Evolutionary conservation across 2,888 invertebrate genomes (phyloP), one percentile per base, ranked within the genome.

Genomic region (Hirtodrosophila histrioides): DNA sequence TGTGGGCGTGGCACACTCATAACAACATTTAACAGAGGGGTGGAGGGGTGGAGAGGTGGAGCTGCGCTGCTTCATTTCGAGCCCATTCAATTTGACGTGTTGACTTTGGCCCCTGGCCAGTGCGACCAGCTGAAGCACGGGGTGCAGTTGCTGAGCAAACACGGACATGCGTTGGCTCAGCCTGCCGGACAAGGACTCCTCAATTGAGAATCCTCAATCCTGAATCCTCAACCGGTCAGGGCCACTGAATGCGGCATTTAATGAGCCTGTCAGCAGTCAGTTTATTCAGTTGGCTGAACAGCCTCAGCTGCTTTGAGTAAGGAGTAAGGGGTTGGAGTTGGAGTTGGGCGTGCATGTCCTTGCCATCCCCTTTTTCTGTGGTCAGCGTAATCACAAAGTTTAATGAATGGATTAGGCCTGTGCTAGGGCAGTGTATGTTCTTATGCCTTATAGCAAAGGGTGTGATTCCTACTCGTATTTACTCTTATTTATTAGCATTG

Each of bases 341-440:
- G 35, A 36, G 44, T 36, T 12, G 46, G 40, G 51, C 41, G 60
- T 51, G 55, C 39, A 53, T 77, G 63, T 57, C 27, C 53, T 17
- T 37, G 36, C 23, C 54, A 29, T 24, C 45, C 62, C 61, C 54
- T 24, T 48, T 51, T 27, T 27, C 60, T 73, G 69, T 73, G 84
- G 88, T 88, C 88, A 84, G 86, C 62, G 75, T 86, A 88, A 86
- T 86, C 88, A 83, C 69, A 75, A 88, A 84, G 84, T 86, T 88
- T 88, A 84, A 84, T 88, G 84, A 84, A 84, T 68, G 72, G 88
- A 86, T 84, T 88, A 84, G 66, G 35, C 48, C 51, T 31, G 49
- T 8, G 12, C 40, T 11, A 9, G 29, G 24, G 29, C 39, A 33
- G 45, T 40, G 7, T 12, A 23, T 29, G 24, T 48, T 40, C 40